Evolutionary conservation across 1,140 invertebrate species (phyloP).

Genomic region (Temnothorax curvispinosus): DNA sequence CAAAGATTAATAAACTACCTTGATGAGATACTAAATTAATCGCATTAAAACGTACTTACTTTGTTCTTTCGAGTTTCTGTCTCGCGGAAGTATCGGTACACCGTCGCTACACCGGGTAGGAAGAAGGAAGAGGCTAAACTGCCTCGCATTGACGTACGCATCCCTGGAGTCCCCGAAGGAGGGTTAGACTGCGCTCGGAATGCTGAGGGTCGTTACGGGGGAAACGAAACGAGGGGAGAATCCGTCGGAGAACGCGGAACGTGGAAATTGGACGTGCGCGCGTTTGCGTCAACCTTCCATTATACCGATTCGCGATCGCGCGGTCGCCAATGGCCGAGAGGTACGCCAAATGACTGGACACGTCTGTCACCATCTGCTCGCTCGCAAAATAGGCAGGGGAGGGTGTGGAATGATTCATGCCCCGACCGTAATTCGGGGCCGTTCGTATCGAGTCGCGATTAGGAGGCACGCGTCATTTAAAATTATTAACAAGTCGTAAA

Average conservation of each 20-base stretch:
- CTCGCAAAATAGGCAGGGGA: constrained; percentile 13
- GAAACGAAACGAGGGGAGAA: constrained; percentile 68
- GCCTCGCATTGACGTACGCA: constrained; percentile 10
- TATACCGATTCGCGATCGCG: constrained; percentile 48
- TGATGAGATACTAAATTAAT: not conserved
- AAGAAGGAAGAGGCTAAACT: constrained; percentile 18
- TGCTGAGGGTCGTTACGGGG: constrained; percentile 21
- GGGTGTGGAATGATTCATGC: constrained; percentile 36
- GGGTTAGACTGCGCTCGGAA: not conserved
- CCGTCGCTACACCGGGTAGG: not conserved
- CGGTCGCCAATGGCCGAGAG: not conserved
- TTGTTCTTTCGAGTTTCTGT: not conserved
- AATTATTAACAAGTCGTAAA: constrained; percentile 21
- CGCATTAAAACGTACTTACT: not conserved
- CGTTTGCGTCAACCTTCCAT: not conserved
- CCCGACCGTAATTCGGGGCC: not conserved
- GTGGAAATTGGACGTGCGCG: constrained; percentile 54
- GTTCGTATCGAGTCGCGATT: not conserved
- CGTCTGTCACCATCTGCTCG: constrained; percentile 52
- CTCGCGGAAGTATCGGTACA: not conserved
- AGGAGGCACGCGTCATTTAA: not conserved
- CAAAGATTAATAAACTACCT: not conserved
- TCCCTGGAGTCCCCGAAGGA: constrained; percentile 28
- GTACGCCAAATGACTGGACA: constrained; percentile 21
- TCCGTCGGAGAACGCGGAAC: constrained; percentile 55